These are phyloP conservation scores for Lamproptera curius DNA, from an alignment of 2,888 invertebrate genomes.

Conservation along the genomic window DNA sequence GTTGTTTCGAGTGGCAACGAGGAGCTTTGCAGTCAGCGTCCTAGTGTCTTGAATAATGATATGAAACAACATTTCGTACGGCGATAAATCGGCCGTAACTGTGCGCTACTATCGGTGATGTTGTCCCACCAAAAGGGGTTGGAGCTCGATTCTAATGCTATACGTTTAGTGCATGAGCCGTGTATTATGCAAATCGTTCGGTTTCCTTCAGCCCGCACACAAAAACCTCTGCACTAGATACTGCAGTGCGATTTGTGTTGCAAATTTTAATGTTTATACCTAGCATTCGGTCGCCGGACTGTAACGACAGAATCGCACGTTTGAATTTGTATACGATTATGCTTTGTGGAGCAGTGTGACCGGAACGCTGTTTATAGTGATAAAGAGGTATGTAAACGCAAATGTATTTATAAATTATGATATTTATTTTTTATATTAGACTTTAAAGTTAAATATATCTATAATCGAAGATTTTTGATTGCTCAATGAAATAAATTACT, in stretches of 20 bases:
- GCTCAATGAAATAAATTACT: too few species aligned
- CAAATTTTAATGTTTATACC: slow-evolving; percentile 55
- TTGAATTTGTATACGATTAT: not conserved
- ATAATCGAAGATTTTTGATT: too few species aligned
- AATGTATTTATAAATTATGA: too few species aligned
- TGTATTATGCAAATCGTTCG: slow-evolving; percentile 72
- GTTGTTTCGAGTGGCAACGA: slow-evolving; percentile 34
- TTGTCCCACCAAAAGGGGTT: slow-evolving; percentile 41
- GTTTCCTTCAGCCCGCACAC: slow-evolving; percentile 69
- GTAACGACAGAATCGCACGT: slow-evolving; percentile 10
- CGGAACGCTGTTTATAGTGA: slow-evolving; percentile 1
- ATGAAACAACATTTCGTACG: slow-evolving; percentile 66
- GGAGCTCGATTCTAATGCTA: slow-evolving; percentile 39
- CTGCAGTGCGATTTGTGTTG: slow-evolving; percentile 77
- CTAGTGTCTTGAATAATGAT: slow-evolving; percentile 57
- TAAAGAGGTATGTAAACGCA: slow-evolving; percentile 22
- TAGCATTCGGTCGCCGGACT: slow-evolving; percentile 10
- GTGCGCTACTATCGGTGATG: slow-evolving; percentile 65
- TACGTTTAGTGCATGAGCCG: slow-evolving; percentile 45
- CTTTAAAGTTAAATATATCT: too few species aligned
- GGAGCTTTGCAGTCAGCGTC: slow-evolving; percentile 47
- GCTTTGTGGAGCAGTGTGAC: not conserved
- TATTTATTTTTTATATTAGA: too few species aligned
- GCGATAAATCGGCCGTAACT: slow-evolving; percentile 63
- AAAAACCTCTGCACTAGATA: slow-evolving; percentile 76